Percentiles rank a stretch among this genome's conserved stretches.
These are phyloP conservation scores for Temnothorax unifasciatus DNA, from an alignment of 2,888 invertebrate genomes.

Conservation along the genomic window DNA sequence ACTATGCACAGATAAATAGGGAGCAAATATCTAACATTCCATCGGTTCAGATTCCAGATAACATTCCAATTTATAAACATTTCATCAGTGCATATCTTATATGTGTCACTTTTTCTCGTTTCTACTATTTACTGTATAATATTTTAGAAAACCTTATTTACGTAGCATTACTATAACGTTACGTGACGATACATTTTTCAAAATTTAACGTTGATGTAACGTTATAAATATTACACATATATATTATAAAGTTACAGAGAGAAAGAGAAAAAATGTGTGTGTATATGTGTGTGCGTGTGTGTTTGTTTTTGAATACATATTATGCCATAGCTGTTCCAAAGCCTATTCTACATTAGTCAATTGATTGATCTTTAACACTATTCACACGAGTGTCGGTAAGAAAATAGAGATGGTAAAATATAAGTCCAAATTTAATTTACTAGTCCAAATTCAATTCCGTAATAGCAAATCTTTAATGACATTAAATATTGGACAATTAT, in stretches of 20 bases:
- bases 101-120: constrained; percentile 20
- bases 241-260: background rate
- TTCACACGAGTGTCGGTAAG: background rate
- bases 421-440: constrained; percentile 13
- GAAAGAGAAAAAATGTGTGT: background rate
- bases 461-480: constrained; percentile 8
- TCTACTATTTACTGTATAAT: constrained; percentile 31
- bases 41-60: too few relatives aligned
- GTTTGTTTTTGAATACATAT: constrained; percentile 17
- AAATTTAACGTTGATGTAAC: constrained; percentile 23
- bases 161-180: constrained; percentile 30
- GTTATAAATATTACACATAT: constrained; percentile 5
- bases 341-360: constrained; percentile 69
- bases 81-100: background rate
- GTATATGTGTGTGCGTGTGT: too few relatives aligned
- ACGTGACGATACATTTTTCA: constrained; percentile 38
- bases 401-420: constrained; percentile 6
- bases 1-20: constrained; percentile 48
- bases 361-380: constrained; percentile 46
- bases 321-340: constrained; percentile 38
- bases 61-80: constrained; percentile 15
- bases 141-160: constrained; percentile 10
- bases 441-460: background rate
- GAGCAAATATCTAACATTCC: constrained; percentile 29
- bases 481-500: background rate